Evolutionary conservation across 2,113 vertebrate species (phyloP), one percentile per base, ranked within the genome.

Genomic region (Microcebus jonahi): DNA sequence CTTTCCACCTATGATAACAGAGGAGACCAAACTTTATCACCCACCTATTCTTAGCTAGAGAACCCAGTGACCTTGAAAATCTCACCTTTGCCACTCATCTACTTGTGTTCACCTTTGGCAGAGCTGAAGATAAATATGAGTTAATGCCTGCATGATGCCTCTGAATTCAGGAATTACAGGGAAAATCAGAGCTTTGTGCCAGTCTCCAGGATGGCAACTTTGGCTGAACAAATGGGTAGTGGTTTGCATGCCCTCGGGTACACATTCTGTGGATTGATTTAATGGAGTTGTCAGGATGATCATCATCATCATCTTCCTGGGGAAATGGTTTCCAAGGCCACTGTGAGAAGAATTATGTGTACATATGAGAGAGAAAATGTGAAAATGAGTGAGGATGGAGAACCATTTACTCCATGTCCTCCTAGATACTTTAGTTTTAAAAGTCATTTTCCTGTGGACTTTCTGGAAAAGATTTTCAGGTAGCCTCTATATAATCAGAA

Each of bases 1-100:
- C 53, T 96, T 92, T 95, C 90, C 27, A 96, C 50, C 87, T 70
- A 3, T 55, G 29, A 71, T 39, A 75, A 57, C 87, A 87, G 57
- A 94, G 50, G 79, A 96, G 57, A 48, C 63, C 63, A 96, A n/a
- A 95, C 65, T 65, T 86, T 65, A 85, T 82, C 39, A 13, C 50
- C 53, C 39, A 70, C 90, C 45, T 88, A 5, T n/a, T 86, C 94
- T 83, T 75, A 61, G 67, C 55, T 79, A 14, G 63, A 84, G 50
- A 89, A 91, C 42, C 42, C 59, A 88, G 63, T 68, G 87, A 73
- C 90, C 48, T 79, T 85, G 57, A 67, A 96, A 81, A 42, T 36
- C 48, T 91, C 65, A 45, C 59, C 31, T 86, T 83, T 67, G 53
- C 82, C 75, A 70, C 68, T 50, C 42, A 20, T 39, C 21, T 34